Evolutionary conservation across 2,113 vertebrate species (phyloP), one percentile per base, ranked within the genome.

Genomic region (Lynx canadensis): DNA sequence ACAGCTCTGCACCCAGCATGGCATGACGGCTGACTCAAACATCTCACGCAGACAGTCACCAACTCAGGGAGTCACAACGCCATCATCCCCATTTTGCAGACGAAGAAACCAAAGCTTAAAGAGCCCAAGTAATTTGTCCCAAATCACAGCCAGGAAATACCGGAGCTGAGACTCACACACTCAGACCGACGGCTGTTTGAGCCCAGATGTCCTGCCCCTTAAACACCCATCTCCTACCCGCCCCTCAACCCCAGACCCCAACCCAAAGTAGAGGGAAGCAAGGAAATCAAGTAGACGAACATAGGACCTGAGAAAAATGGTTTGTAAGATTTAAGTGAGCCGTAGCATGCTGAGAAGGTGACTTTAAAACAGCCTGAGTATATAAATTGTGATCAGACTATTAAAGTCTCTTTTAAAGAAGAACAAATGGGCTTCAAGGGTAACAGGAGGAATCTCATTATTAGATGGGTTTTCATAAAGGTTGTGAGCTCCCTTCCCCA

Each of bases 371-470:
- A 19, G 19, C 38, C 89, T 57, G 57, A 50, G n/a, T 52, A 31
- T 45, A 27, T 29, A 41, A 41, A 65, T 36, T 96, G 60, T 84
- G 84, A 94, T 92, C 93, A 81, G 83, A 83, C 71, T 97, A 45
- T 68, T n/a, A 52, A 90, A 81, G 73, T 76, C 74, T 71, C 76
- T 55, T 87, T 95, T 76, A 71, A 76, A 88, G 50, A 88, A 93
- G 71, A 93, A 66, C 74, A 93, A 97, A 85, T 69, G 80, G 36
- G 50, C 66, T 91, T 96, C 86, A 27, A n/a, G 41, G 60, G 27
- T 29, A 90, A 45, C 60, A n/a, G 86, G 27, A 85, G 27, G 71
- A 85, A 85, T 91, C 81, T 78, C 69, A 27, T 55, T 55, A 88
- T 48, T 48, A 88, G 52, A n/a, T 5, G 14, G 91, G 52, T 74